Base-by-base conservation (phyloP, 2,113 vertebrate species). In the Lamprotornis superbus region DNA sequence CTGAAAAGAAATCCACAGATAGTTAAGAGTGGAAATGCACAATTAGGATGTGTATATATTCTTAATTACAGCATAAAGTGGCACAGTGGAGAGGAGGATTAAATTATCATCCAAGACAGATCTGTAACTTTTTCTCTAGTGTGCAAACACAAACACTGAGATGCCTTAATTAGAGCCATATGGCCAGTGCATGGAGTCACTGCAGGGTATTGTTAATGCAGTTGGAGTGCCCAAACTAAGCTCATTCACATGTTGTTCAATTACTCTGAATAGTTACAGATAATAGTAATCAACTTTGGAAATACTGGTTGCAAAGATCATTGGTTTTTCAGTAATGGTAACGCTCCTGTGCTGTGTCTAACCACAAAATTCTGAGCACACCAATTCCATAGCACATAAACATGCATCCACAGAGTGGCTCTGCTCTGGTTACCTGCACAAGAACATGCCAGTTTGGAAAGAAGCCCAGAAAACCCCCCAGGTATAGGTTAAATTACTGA, bases 121-220 rank as follows among this genome's bases (percentile, higher is more conserved):
- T 55, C 73, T 67, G 61, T 87, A 87, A 82, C 39, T 60, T 91
- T 89, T 84, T 84, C 90, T 87, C 78, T 52, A n/a, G 84, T 71
- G 65, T 78, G 50, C 68, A 77, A 91, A 85, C 73, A 82, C 52
- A 91, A 93, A 87, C 60, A 84, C 56, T 71, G 71, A 71, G 61
- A 79, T 68, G 56, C 78, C n/a, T 95, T 91, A 96, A 91, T 93
- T 78, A 76, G 30, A 94, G 74, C 90, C 90, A 94, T 93, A 95
- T 93, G 92, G 92, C 56, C 35, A 82, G 65, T 37, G 57, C 67
- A 64, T 33, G 49, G 57, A 96, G 78, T 56, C 87, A 94, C 92
- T 87, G 87, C 78, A 89, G 81, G 65, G 65, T 84, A 49, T 19
- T 89, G 65, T 52, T 91, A 84, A 64, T 79, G 92, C 53, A 84